phyloP scores from a whole-genome alignment of 1,140 invertebrate species.

The Melitaea cinxia region DNA sequence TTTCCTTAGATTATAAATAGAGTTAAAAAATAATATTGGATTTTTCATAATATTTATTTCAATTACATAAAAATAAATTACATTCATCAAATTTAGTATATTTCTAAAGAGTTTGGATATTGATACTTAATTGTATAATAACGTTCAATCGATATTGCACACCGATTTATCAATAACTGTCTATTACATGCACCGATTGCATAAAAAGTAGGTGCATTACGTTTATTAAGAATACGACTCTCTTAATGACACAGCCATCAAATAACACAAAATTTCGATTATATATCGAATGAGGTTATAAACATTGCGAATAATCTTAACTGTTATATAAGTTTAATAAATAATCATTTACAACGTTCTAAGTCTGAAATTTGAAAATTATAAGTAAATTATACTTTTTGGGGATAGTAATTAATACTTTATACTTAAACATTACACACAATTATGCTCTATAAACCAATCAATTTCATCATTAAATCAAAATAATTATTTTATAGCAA shows the following conservation, averaged over 20 bases:
- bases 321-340: slow-evolving; percentile 3
- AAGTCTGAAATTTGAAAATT: neutral
- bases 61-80: no score
- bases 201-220: slow-evolving; percentile 11
- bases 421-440: neutral
- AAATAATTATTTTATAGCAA: no score
- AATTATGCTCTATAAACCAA: neutral
- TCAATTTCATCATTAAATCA: no score
- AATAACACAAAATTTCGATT: slow-evolving; percentile 22
- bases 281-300: slow-evolving; percentile 8
- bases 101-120: neutral
- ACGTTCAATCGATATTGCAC: slow-evolving; percentile 8
- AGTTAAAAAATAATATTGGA: no score
- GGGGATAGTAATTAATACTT: no score
- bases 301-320: slow-evolving; percentile 9
- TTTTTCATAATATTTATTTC: no score
- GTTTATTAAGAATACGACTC: slow-evolving; percentile 22
- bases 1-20: no score
- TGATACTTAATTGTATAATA: neutral
- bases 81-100: neutral
- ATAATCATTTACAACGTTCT: neutral
- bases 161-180: slow-evolving; percentile 9
- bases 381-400: neutral
- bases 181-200: slow-evolving; percentile 22
- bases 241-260: slow-evolving; percentile 20